Conservation (phyloP, 2,797 vertebrate genomes). For the Cyprinella venusta region DNA sequence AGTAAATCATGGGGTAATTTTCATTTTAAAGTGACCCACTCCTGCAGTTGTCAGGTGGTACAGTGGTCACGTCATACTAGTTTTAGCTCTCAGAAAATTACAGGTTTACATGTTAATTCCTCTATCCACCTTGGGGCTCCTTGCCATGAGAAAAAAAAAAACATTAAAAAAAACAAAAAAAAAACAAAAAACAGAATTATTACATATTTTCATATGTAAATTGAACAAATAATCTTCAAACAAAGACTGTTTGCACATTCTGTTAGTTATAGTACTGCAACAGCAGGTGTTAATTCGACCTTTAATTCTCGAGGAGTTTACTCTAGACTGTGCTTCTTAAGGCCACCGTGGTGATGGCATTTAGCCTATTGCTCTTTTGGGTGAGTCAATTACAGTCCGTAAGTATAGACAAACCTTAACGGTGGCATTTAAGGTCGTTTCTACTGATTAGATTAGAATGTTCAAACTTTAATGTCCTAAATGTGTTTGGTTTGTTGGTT, state of each 20-base stretch:
- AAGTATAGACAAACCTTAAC: conserved; percentile 24
- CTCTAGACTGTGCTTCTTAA: conserved; percentile 28
- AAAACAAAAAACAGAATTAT: neutral
- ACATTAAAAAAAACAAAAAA: no score
- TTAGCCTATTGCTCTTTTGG: conserved; percentile 39
- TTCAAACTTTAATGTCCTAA: conserved; percentile 16
- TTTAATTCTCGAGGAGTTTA: conserved; percentile 39
- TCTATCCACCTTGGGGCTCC: neutral
- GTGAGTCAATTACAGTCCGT: conserved; percentile 37
- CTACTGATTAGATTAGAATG: conserved; percentile 19
- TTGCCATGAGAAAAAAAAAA: neutral
- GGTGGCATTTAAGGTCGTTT: conserved; percentile 7
- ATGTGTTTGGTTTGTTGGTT: neutral
- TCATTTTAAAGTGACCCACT: no score
- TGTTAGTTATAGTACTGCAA: conserved; percentile 12
- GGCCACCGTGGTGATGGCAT: conserved; percentile 38
- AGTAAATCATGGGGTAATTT: no score
- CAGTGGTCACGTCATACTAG: no score
- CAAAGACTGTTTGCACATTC: conserved; percentile 20
- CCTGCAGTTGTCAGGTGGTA: no score
- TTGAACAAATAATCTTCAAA: conserved; percentile 14
- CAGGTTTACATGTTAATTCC: no score
- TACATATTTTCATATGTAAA: conserved; percentile 26
- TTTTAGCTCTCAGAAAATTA: no score
- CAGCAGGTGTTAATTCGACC: conserved; percentile 36